Percentiles rank a stretch among this genome's conserved stretches.
phyloP scores from a whole-genome alignment of 2,113 vertebrate genomes.

The Antennarius striatus region DNA sequence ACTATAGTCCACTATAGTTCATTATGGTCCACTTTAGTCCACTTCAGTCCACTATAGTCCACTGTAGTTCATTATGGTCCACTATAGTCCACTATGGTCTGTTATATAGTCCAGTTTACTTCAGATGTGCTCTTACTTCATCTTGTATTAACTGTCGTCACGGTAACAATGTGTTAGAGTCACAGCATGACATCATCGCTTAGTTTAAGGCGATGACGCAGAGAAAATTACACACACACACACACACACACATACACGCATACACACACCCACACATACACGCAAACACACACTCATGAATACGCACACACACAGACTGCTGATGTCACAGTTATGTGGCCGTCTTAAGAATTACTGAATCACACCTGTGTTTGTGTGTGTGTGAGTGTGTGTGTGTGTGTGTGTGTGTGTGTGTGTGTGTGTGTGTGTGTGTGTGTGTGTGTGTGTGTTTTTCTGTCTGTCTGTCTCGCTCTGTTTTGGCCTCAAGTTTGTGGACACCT shows the following conservation, averaged over 20 bases:
- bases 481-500: no score
- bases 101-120: no score
- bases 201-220: conserved; percentile 57
- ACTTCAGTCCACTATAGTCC: no score
- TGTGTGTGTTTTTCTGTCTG: not conserved
- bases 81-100: no score
- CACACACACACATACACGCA: conserved; percentile 32
- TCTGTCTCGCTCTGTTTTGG: no score
- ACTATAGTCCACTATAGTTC: no score
- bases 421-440: conserved; percentile 31
- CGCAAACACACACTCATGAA: not conserved
- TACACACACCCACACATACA: no score
- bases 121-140: no score
- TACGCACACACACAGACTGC: conserved; percentile 32
- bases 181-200: conserved; percentile 61
- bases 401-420: conserved; percentile 14
- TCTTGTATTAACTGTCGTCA: no score
- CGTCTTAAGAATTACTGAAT: conserved; percentile 60
- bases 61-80: no score
- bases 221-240: conserved; percentile 58
- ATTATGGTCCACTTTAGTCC: no score
- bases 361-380: conserved; percentile 27
- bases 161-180: conserved; percentile 13
- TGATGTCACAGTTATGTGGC: conserved; percentile 68
- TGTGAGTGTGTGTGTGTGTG: conserved; percentile 16